Conservation (phyloP, 2,797 vertebrate species). For the Anguilla pacifica region DNA sequence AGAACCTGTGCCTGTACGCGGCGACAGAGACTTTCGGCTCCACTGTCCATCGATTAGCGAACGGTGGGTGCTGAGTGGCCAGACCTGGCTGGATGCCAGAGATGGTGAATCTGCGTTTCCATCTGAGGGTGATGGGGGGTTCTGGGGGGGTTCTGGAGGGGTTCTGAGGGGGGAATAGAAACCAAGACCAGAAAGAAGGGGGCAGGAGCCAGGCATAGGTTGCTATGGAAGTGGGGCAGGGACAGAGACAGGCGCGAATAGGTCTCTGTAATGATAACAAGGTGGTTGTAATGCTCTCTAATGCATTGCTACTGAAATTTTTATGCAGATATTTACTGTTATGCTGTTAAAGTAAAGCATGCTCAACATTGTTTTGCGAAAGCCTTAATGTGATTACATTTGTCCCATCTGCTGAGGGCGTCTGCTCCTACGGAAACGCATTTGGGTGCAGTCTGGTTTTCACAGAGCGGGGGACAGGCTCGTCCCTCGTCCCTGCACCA, state of each 20-base stretch:
- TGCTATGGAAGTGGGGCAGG: neutral
- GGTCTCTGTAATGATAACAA: neutral
- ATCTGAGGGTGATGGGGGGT: neutral
- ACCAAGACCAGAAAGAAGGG: neutral
- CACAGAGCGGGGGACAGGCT: conserved; percentile 28
- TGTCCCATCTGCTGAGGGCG: neutral
- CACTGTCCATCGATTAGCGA: conserved; percentile 29
- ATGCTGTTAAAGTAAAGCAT: neutral
- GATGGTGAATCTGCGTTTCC: conserved; percentile 36
- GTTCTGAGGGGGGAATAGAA: neutral
- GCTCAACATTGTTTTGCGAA: neutral
- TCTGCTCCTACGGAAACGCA: neutral
- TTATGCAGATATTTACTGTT: neutral
- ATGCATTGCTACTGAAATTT: neutral
- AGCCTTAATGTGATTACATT: neutral
- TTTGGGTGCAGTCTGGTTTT: conserved; percentile 26
- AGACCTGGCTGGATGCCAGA: conserved; percentile 23
- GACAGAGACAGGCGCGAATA: neutral
- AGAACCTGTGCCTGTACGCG: neutral
- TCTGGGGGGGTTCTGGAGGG: no score
- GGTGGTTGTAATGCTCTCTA: neutral
- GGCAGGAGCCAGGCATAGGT: neutral
- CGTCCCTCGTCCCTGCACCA: conserved; percentile 7
- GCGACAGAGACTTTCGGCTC: conserved; percentile 11
- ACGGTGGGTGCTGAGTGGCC: conserved; percentile 18